Base-by-base conservation (phyloP, 2,797 vertebrate genomes). In the Clarias laeviceps region DNA sequence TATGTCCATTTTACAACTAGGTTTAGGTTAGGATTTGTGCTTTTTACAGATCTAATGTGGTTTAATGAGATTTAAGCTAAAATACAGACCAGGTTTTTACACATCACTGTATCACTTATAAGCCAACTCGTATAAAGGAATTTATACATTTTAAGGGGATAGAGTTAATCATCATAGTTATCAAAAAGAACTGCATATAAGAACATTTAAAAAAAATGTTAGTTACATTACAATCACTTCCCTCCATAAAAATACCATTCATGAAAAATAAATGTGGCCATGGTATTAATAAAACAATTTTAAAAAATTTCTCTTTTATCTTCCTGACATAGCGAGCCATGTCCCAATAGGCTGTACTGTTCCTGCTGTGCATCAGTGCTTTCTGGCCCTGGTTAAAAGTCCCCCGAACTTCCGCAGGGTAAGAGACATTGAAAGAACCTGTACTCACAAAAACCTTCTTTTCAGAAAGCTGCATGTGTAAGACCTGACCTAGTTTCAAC, bases 401-500 rank as follows among this genome's bases (percentile, higher is more conserved):
- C 84, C n/a, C 88, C 80, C 93, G 83, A 85, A 87, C 84, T 86
- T 90, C 90, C 88, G 91, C 84, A 84, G 91, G 90, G 89, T 32
- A 91, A 66, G 29, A 81, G 24, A 17, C 27, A 79, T 29, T 70
- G 17, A 82, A 68, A 59, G 68, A 57, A 45, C 24, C 69, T 61
- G 57, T 70, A 54, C 2, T 2, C 59, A 83, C 76, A 84, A 90
- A 92, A 90, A 56, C 69, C 73, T 80, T 76, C 59, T 61, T 86
- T 90, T 91, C 86, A 34, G 9, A 82, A 34, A 74, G 83, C 86
- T 88, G 91, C 90, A 89, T 94, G 93, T 93, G 88, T 92, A 89
- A 91, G 92, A 93, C 87, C 90, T 94, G 93, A 90, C 91, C 92
- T 91, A 92, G 87, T 92, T 94, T 89, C 91, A 80, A 37, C 82